Conservation (phyloP, 2,113 vertebrate species). For the Mesoclemmys tuberculata region DNA sequence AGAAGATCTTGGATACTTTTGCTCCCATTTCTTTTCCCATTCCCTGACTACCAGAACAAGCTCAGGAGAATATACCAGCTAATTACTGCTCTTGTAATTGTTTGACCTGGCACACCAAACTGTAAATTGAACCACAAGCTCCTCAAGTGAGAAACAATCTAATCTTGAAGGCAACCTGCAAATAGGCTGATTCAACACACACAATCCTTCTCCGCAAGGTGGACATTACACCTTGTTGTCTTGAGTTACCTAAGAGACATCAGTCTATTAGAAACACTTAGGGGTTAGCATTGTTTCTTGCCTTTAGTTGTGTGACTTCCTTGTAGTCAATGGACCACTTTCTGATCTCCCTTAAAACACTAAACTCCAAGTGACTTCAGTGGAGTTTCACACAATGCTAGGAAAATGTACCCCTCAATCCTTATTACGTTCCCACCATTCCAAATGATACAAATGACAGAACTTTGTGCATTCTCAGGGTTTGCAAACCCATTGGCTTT, state of each 20-base stretch:
- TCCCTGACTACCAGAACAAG: neutral
- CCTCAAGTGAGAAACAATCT: neutral
- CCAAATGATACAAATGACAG: neutral
- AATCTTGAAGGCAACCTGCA: neutral
- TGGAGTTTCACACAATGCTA: neutral
- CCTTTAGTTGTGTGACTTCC: neutral
- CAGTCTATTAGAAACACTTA: neutral
- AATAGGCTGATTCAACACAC: neutral
- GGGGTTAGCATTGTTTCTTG: neutral
- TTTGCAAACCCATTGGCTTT: neutral
- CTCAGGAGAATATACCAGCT: neutral
- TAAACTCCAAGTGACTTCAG: neutral
- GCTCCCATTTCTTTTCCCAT: neutral
- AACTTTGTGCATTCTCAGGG: neutral
- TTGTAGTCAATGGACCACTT: neutral
- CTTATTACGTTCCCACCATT: neutral
- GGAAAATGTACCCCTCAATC: neutral
- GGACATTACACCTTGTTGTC: neutral
- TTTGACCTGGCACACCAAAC: constrained; percentile 1
- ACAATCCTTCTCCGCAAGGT: neutral
- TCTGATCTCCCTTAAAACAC: neutral
- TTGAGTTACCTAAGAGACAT: neutral
- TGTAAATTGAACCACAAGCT: neutral
- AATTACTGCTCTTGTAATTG: neutral
- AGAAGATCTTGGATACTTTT: neutral